Conservation (phyloP, 2,888 invertebrate species). For the Halictus quadricinctus region DNA sequence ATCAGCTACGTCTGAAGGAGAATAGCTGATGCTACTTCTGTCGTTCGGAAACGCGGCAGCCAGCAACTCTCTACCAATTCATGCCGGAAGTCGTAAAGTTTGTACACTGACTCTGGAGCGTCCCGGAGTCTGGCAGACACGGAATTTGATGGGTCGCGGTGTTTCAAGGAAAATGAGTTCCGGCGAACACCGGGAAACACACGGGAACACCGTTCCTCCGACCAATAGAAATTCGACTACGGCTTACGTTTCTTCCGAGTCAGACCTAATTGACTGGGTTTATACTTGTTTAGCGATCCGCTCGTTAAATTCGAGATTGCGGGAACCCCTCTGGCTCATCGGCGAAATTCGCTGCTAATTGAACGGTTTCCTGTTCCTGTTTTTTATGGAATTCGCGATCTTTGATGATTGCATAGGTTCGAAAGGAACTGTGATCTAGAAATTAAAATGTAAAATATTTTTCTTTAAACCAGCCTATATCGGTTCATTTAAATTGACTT, state of each 20-base stretch:
- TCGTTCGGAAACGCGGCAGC: conserved; percentile 5
- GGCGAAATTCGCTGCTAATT: background rate
- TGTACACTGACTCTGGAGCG: background rate
- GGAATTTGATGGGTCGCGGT: conserved; percentile 9
- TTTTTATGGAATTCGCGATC: background rate
- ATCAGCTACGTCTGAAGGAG: background rate
- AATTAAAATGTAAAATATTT: no score
- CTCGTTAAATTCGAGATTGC: background rate
- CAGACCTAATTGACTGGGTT: background rate
- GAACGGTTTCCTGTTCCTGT: background rate
- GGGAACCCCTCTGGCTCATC: no score
- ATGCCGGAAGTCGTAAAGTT: conserved; percentile 14
- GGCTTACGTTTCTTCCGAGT: background rate
- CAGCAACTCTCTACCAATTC: background rate
- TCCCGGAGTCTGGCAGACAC: background rate
- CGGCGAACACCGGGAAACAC: background rate
- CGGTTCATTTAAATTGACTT: no score
- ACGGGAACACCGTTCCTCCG: background rate
- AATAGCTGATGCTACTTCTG: conserved; percentile 9
- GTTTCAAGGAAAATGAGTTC: conserved; percentile 13
- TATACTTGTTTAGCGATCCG: background rate
- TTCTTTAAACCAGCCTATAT: no score
- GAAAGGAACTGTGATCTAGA: no score
- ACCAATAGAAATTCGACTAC: background rate
- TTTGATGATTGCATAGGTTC: background rate